Evolutionary conservation across 2,113 vertebrate genomes (phyloP).

Genomic region (Ramphastos sulfuratus): DNA sequence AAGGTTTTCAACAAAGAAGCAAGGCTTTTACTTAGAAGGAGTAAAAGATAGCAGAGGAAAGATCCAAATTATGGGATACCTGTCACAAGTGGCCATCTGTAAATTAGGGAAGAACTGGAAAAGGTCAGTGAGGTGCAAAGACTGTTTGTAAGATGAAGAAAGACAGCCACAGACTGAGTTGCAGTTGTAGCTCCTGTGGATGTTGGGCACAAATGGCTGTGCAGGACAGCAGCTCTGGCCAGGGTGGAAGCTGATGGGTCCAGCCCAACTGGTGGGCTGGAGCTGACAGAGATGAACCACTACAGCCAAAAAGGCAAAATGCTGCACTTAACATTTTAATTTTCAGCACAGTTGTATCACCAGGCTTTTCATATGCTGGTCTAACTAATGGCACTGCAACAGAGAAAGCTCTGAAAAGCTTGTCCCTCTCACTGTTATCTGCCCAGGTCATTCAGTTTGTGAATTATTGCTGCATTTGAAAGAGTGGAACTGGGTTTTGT

Average conservation of each 20-base stretch:
- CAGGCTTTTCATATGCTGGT: not conserved
- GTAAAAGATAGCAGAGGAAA: not conserved
- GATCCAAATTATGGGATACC: not conserved
- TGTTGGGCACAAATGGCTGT: not conserved
- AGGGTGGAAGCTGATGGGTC: not conserved
- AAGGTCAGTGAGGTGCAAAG: not conserved
- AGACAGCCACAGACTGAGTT: not conserved
- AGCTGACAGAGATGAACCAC: not conserved
- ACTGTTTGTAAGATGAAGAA: not conserved
- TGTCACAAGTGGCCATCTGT: not conserved
- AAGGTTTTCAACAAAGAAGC: not conserved
- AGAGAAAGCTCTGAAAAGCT: not conserved
- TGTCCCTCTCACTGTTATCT: not conserved
- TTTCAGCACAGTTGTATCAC: not conserved
- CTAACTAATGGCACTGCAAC: not conserved
- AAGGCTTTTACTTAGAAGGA: not conserved
- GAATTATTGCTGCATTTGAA: not conserved
- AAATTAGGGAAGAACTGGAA: not conserved
- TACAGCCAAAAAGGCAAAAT: not conserved
- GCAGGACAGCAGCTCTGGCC: not conserved
- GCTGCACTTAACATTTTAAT: not conserved
- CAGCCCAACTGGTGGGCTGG: not conserved
- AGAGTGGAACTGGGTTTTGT: accelerated
- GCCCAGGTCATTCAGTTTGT: not conserved
- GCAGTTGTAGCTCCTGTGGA: not conserved